Evolutionary conservation across 2,797 vertebrate genomes (phyloP), one percentile per base, ranked within the genome.

Genomic region (Pempheris klunzingeri): DNA sequence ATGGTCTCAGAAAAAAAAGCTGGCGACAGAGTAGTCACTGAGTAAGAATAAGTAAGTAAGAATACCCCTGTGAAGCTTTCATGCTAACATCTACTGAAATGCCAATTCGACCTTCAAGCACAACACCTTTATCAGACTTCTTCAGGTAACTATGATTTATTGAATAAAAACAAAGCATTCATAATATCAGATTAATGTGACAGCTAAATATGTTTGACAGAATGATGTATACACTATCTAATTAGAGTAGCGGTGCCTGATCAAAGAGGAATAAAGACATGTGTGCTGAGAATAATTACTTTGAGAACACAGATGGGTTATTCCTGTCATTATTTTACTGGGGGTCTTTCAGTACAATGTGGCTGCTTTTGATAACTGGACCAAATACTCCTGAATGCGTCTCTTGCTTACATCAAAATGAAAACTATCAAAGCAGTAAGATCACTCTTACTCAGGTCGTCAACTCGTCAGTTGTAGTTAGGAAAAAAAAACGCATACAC

Each of bases 51-150:
- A 28, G 49, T 32, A 26, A 43, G 30, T 24, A 74, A 57, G 36
- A 73, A 69, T 26, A 77, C 34, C n/a, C 34, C 30, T 46, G 28
- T 17, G 11, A 8, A n/a, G 62, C 58, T 41, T 63, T 77, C 41
- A 78, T 74, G 61, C 69, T 66, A 55, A 49, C 17, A 65, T 71
- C 60, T 60, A 46, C 24, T 61, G 41, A 77, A 82, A 67, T 72
- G 73, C 47, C 65, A 74, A 84, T 82, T 74, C 34, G 83, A 70
- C 78, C 77, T 82, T 82, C 65, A 85, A 58, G 43, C 54, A 59
- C 55, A 74, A 59, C 43, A 67, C 38, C 5, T 41, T 62, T 69
- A 77, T 80, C 74, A 47, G 28, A 43, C 55, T 28, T 47, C 18
- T 68, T 54, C 5, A 63, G 64, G 74, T 58, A 82, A 57, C 32